A percentile compares a stretch with the other conserved stretches of the same genome.
Conservation (phyloP, 2,888 invertebrate genomes). For the Machimus rusticus region DNA sequence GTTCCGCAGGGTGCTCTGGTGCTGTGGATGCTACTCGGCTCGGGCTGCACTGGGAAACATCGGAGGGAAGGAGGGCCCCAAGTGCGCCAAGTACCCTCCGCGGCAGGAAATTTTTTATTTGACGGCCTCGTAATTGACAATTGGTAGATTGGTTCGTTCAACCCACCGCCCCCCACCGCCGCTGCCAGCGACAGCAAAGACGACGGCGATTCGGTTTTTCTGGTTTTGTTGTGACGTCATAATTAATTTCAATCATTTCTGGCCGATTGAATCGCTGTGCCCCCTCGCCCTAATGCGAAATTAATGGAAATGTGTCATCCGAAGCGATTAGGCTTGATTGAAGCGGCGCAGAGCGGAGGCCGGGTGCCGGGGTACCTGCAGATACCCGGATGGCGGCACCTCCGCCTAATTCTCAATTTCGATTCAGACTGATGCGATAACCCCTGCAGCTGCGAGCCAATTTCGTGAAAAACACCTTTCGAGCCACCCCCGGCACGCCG, state of each 20-base stretch:
- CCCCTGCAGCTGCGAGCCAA: constrained; percentile 17
- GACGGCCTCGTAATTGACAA: constrained; percentile 20
- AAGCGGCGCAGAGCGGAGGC: neutral
- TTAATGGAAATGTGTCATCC: constrained; percentile 37
- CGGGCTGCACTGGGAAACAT: neutral
- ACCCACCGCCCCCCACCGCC: neutral
- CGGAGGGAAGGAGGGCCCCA: neutral
- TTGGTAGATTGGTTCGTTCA: constrained; percentile 27
- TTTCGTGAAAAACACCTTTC: constrained; percentile 14
- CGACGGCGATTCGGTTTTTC: neutral
- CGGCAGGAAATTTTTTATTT: neutral
- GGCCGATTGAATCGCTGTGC: constrained; percentile 1
- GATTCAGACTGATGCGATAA: constrained; percentile 16
- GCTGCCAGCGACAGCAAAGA: neutral
- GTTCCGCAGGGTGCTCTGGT: neutral
- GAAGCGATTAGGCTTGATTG: constrained; percentile 28
- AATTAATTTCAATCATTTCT: constrained; percentile 37
- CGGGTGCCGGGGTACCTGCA: neutral
- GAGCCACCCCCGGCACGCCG: neutral
- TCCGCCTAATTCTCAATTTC: constrained; percentile 8
- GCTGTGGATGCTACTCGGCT: neutral
- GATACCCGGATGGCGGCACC: neutral
- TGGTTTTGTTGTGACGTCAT: constrained; percentile 7
- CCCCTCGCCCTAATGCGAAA: constrained; percentile 5
- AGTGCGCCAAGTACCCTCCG: neutral